Percentiles rank a stretch among this genome's conserved stretches.
Conservation (phyloP, 1,140 invertebrate species). For the Solenopsis invicta region DNA sequence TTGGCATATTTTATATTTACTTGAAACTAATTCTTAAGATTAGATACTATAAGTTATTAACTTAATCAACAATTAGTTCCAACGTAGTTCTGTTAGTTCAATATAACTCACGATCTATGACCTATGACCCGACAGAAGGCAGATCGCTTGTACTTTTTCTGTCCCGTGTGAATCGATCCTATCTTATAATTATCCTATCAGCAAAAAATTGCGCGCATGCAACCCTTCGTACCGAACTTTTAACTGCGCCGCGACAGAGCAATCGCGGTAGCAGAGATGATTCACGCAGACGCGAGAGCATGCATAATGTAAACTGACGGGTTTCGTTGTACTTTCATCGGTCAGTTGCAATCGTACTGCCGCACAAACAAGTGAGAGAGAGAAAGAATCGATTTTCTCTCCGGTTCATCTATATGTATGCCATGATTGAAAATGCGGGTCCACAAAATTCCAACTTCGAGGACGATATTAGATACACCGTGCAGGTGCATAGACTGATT, state of each 20-base stretch:
- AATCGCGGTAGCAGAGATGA: background rate
- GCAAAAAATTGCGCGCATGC: slow-evolving; percentile 20
- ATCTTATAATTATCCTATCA: background rate
- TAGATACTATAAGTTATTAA: background rate
- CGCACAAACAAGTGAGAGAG: background rate
- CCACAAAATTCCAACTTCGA: slow-evolving; percentile 13
- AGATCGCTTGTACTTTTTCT: background rate
- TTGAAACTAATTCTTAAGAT: background rate
- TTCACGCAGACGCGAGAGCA: slow-evolving; percentile 27
- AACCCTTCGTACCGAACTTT: background rate
- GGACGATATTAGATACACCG: slow-evolving; percentile 15
- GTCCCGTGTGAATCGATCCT: slow-evolving; percentile 10
- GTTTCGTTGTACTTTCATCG: background rate
- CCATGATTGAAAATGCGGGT: background rate
- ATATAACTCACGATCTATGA: background rate
- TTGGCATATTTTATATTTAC: background rate
- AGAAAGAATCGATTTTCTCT: background rate
- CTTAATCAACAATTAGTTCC: slow-evolving; percentile 5
- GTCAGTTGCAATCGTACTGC: slow-evolving; percentile 1
- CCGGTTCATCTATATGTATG: background rate
- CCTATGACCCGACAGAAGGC: background rate
- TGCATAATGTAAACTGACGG: background rate
- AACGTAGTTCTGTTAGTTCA: background rate
- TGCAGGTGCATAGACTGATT: slow-evolving; percentile 43
- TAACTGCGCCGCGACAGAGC: background rate